Evolutionary conservation across 2,888 invertebrate species (phyloP).

Genomic region (Palloptera scutellata): DNA sequence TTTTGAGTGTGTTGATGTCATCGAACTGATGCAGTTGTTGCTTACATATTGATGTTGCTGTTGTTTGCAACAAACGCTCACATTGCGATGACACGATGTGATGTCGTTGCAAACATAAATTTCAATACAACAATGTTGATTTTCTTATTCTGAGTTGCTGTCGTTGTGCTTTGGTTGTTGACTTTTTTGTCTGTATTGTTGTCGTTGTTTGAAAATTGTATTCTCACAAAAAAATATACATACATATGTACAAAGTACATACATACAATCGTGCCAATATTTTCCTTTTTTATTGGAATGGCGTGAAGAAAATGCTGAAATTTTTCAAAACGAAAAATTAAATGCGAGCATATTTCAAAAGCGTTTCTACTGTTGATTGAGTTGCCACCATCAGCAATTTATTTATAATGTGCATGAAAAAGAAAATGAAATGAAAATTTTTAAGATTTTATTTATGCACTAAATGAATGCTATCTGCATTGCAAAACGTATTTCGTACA

Average conservation of each 20-base stretch:
- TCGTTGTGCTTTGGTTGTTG: not conserved
- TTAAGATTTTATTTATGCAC: too few species aligned
- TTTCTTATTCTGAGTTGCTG: too few species aligned
- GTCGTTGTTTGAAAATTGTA: not conserved
- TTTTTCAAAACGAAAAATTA: too few species aligned
- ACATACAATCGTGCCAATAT: slow-evolving; percentile 28
- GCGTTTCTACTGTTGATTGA: too few species aligned
- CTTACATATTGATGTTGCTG: not conserved
- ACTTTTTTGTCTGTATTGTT: not conserved
- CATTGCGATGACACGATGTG: slow-evolving; percentile 33
- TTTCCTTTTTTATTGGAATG: slow-evolving; percentile 24
- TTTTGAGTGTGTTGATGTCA: slow-evolving; percentile 35
- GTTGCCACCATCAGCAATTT: too few species aligned
- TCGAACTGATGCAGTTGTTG: slow-evolving; percentile 44
- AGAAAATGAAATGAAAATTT: too few species aligned
- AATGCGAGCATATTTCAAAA: too few species aligned
- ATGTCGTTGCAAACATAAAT: slow-evolving; percentile 32
- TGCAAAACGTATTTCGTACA: too few species aligned
- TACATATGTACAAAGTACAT: not conserved
- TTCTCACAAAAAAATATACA: not conserved
- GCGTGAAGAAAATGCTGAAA: slow-evolving; percentile 13
- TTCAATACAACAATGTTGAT: slow-evolving; percentile 18
- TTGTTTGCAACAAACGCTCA: slow-evolving; percentile 2
- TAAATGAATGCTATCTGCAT: too few species aligned
- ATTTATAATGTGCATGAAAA: too few species aligned